Base-by-base conservation (phyloP, 2,888 invertebrate genomes). In the Tenthredo scrophulariae region DNA sequence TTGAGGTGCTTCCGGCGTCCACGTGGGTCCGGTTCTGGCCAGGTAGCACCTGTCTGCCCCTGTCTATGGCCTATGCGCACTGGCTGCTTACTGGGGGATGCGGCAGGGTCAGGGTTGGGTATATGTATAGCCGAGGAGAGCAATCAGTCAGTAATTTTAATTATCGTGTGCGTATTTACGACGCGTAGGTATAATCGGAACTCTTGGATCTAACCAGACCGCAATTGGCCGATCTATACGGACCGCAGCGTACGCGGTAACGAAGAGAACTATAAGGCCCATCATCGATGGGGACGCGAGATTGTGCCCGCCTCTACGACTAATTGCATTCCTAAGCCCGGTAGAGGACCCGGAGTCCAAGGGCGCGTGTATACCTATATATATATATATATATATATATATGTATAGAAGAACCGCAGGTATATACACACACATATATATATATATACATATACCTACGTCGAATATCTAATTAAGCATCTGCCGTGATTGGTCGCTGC, bases 61-160 rank as follows among this genome's bases (percentile, higher is more conserved):
- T 33, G 67, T 18, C 15, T 18, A 29, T 10, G 67, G 6, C 26
- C 67, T 67, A 54, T n/a, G 54, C n/a, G n/a, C 7, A 7, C n/a
- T n/a, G 54, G 26, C 26, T 62, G 62, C 26, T 26, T 26, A 62
- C 26, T 62, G 37, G 62, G 37, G n/a, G 37, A 72, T 72, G 72
- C 50, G 18, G 75, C 29, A 43, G 75, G 26, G 75, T 26, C n/a
- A 5, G 9, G 29, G 29, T 46, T n/a, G 5, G 10, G 29, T 26
- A 22, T 29, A 26, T 65, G 29, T 65, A 13, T 65, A 65, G 13
- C 29, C 65, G 29, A 29, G 62, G 26, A 43, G 80, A 58, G 88
- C 88, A 89, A 91, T 91, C 90, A 87, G 89, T 88, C 89, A 88
- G 89, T 89, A 89, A 90, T 90, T 91, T 90, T 91, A 91, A 92